Percentiles rank a stretch among this genome's conserved stretches.
phyloP scores from a whole-genome alignment of 2,797 vertebrate genomes.

The Paguma larvata region DNA sequence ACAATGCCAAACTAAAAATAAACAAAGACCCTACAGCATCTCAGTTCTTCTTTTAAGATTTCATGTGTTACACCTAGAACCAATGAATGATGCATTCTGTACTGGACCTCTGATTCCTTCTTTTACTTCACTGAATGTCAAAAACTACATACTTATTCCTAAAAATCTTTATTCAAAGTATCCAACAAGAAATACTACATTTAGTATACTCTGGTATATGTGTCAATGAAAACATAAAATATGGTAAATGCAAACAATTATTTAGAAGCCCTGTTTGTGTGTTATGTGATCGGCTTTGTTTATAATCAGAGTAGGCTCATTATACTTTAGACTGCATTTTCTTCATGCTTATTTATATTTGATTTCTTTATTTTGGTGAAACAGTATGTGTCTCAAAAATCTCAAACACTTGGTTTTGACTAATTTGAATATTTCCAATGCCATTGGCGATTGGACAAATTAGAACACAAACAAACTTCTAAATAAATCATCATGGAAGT shows the following conservation, averaged over 20 bases:
- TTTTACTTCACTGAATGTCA: constrained; percentile 65
- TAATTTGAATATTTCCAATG: constrained; percentile 64
- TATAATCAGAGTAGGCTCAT: constrained; percentile 53
- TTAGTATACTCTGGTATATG: constrained; percentile 29
- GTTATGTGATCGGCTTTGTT: constrained; percentile 53
- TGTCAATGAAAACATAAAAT: constrained; percentile 54
- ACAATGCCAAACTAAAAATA: neutral
- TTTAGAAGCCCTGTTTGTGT: constrained; percentile 79
- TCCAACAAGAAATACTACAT: constrained; percentile 24
- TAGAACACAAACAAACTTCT: constrained; percentile 78
- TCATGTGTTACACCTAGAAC: constrained; percentile 52
- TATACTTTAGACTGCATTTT: constrained; percentile 62
- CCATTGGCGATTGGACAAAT: constrained; percentile 71
- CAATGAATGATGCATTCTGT: constrained; percentile 65
- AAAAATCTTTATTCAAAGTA: constrained; percentile 24
- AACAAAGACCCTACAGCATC: constrained; percentile 46
- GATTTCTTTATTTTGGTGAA: constrained; percentile 57
- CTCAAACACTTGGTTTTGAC: constrained; percentile 54
- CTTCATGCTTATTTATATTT: constrained; percentile 35
- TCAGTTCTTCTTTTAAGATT: constrained; percentile 43
- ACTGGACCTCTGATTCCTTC: constrained; percentile 58
- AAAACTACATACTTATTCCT: constrained; percentile 56
- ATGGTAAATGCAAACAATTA: constrained; percentile 54
- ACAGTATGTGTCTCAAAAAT: constrained; percentile 66
- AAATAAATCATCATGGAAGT: constrained; percentile 74